These are phyloP conservation scores for Perca flavescens DNA, from an alignment of 2,113 vertebrate species.

Conservation along the genomic window DNA sequence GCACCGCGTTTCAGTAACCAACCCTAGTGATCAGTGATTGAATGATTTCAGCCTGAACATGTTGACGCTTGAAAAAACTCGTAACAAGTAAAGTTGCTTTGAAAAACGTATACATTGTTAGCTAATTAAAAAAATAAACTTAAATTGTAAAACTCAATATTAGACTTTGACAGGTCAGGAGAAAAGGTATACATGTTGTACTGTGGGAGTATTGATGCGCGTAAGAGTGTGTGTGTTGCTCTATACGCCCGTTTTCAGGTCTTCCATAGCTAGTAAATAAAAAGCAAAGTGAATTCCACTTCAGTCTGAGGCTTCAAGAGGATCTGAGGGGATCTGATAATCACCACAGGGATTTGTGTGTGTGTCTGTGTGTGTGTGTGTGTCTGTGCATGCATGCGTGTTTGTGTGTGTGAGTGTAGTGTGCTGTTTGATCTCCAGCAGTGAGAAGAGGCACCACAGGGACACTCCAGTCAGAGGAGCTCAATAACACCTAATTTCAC, in stretches of 20 bases:
- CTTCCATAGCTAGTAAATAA: conserved; percentile 95
- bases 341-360: conserved; percentile 89
- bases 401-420: neutral
- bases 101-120: neutral
- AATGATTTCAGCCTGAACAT: neutral
- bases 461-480: conserved; percentile 52
- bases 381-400: neutral
- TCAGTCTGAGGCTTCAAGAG: conserved; percentile 95
- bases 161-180: neutral
- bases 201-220: neutral
- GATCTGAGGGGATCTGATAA: conserved; percentile 97
- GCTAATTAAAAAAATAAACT: neutral
- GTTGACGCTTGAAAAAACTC: neutral
- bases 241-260: neutral
- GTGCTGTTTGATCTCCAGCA: conserved; percentile 53
- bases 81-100: neutral
- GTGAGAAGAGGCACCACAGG: conserved; percentile 57
- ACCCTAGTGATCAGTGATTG: neutral
- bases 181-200: neutral
- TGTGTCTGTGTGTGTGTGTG: conserved; percentile 15
- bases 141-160: neutral
- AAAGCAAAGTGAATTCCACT: conserved; percentile 92
- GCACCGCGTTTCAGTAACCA: too few relatives aligned
- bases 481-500: conserved; percentile 62
- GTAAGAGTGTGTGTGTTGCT: neutral